Percentiles rank a stretch among this genome's conserved stretches.
These are phyloP conservation scores for Cacoxenus indagator DNA, from an alignment of 2,888 invertebrate species.

Conservation along the genomic window DNA sequence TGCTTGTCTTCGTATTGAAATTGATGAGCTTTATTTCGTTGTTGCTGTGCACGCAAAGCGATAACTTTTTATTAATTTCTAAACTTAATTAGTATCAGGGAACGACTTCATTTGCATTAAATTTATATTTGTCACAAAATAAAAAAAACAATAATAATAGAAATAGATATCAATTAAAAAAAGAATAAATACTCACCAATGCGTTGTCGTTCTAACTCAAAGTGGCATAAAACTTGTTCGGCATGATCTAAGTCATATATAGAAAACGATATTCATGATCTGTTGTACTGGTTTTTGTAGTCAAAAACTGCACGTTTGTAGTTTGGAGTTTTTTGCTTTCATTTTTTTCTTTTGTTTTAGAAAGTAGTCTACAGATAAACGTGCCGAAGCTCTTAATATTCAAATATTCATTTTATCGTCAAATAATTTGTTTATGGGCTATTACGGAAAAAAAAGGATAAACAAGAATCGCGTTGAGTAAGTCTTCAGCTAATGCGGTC, in stretches of 20 bases:
- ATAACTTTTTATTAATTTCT: conserved; percentile 48
- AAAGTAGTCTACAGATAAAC: conserved; percentile 47
- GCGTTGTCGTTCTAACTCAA: background rate
- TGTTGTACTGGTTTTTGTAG: conserved; percentile 1
- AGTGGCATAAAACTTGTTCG: background rate
- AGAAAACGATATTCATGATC: background rate
- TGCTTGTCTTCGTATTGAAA: conserved; percentile 41
- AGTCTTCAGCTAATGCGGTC: background rate
- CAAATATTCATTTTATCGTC: conserved; percentile 9
- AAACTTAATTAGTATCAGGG: conserved; percentile 46
- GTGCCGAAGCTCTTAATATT: background rate
- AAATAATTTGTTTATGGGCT: background rate
- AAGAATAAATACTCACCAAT: background rate
- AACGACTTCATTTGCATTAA: conserved; percentile 49
- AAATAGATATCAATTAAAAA: background rate
- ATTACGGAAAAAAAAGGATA: background rate
- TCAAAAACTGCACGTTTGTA: background rate
- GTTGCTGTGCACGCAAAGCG: background rate
- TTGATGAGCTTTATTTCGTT: conserved; percentile 55
- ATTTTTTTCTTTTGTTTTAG: conserved; percentile 38
- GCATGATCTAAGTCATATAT: too few relatives aligned
- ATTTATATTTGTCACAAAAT: conserved; percentile 24
- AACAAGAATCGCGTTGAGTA: background rate
- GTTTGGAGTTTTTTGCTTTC: background rate
- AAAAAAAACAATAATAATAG: conserved; percentile 12